Base-by-base conservation (phyloP, 2,888 invertebrate species). In the Dusona sp. region DNA sequence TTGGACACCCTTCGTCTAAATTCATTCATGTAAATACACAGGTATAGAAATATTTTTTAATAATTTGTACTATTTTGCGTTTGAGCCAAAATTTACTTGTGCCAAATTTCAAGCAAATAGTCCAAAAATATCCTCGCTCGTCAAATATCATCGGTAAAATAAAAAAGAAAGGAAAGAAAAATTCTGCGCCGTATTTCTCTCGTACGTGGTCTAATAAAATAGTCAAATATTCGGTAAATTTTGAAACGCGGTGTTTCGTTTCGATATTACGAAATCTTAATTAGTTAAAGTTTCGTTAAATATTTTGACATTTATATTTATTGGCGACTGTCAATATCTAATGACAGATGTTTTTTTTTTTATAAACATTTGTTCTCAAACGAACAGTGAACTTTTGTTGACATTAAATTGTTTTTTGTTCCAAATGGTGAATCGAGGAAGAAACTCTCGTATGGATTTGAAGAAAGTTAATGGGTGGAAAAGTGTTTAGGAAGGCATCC, bases 81-180 rank as follows among this genome's bases (percentile, higher is more conserved):
- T n/a, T 11, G 33, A 19, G 19, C 9, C 45, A 8, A 45, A 75
- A 48, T 64, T 64, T 61, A 29, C 29, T 75, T 64, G 61, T 64
- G n/a, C 75, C 74, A 74, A 38, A 61, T 61, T 57, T 73, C 25
- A 29, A 38, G 42, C 57, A 72, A 72, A 74, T 57, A 57, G 19
- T 29, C 54, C 38, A 7, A 57, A 73, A 74, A 57, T 74, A 57
- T 36, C 22, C 57, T n/a, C 7, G 33, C 36, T 57, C 73, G 38
- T 57, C 57, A 16, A 74, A 25, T 2, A 8, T 33, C 22, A 8
- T 38, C 22, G 38, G 42, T 22, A 25, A 42, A 19, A 70, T 7
- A 57, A 38, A 36, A 42, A 73, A 45, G 25, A 25, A 25, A 25
- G 25, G 29, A 8, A 8, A 54, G 36, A 74, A 36, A 42, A 11